phyloP scores from a whole-genome alignment of 2,888 invertebrate species.

The Xanthorhoe spadicearia region DNA sequence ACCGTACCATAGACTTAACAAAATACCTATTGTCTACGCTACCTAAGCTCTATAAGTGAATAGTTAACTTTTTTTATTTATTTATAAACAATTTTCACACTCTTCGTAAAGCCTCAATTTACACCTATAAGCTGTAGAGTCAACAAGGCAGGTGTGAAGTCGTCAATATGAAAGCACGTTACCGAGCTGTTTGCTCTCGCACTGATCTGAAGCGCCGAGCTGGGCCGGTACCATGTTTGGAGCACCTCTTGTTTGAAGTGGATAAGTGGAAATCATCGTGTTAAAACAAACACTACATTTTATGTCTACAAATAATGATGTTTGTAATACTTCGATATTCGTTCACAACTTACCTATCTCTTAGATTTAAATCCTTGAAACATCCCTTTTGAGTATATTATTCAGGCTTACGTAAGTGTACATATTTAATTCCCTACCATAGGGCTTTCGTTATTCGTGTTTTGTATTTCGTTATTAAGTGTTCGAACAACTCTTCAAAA shows the following conservation, averaged over 20 bases:
- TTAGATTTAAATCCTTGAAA: too few species aligned
- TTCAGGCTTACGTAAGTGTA: too few species aligned
- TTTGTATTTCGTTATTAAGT: too few species aligned
- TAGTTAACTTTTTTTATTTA: not conserved
- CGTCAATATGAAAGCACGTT: conserved; percentile 19
- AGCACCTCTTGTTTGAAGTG: conserved; percentile 16
- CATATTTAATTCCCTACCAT: too few species aligned
- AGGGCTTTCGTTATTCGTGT: too few species aligned
- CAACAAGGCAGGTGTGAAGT: conserved; percentile 25
- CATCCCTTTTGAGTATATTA: too few species aligned
- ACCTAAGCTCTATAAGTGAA: not conserved
- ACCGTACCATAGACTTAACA: too few species aligned
- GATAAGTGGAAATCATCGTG: conserved; percentile 18
- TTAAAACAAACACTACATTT: conserved; percentile 9
- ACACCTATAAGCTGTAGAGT: conserved; percentile 9
- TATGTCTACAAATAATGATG: conserved; percentile 1
- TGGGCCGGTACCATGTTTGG: conserved; percentile 2
- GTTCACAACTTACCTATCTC: too few species aligned
- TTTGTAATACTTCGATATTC: too few species aligned
- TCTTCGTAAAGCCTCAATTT: conserved; percentile 7
- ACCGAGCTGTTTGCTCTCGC: conserved; percentile 6
- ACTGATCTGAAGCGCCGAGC: conserved; percentile 13
- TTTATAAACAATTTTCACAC: not conserved
- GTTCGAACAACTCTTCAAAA: too few species aligned
- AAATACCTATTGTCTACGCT: too few species aligned